Evolutionary conservation across 2,113 vertebrate genomes (phyloP).

Genomic region (Perca schrenkii): DNA sequence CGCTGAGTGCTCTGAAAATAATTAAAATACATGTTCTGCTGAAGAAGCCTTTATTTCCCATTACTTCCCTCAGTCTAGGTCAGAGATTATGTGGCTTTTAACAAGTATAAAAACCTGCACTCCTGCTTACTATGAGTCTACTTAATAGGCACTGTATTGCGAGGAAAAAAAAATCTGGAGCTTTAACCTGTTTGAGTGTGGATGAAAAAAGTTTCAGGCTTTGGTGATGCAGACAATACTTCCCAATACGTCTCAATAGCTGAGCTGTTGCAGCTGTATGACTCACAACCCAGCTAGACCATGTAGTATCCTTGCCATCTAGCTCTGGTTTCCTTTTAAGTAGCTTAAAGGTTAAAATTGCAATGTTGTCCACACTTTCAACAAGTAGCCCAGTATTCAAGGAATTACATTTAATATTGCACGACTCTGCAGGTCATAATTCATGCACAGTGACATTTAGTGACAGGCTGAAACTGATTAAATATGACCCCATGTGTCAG

Average conservation of each 20-base stretch:
- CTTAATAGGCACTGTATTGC: slow-evolving; percentile 20
- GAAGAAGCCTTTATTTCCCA: slow-evolving; percentile 43
- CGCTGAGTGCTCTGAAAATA: slow-evolving; percentile 50
- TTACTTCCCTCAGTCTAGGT: slow-evolving; percentile 20
- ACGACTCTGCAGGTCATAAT: background rate
- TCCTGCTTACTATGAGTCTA: slow-evolving; percentile 3
- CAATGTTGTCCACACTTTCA: background rate
- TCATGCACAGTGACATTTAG: background rate
- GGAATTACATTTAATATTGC: background rate
- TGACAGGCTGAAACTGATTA: slow-evolving; percentile 9
- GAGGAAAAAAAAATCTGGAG: slow-evolving; percentile 2
- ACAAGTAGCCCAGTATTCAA: background rate
- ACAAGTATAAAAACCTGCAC: slow-evolving; percentile 39
- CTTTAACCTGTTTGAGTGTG: slow-evolving; percentile 4
- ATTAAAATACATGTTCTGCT: slow-evolving; percentile 49
- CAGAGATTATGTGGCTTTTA: slow-evolving; percentile 46
- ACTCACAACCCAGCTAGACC: too few species aligned
- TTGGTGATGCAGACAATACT: too few species aligned
- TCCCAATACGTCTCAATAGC: too few species aligned
- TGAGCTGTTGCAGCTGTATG: too few species aligned
- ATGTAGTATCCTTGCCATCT: too few species aligned
- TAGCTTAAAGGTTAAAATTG: background rate
- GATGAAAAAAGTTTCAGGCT: background rate
- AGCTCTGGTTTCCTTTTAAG: too few species aligned
- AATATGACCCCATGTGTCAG: slow-evolving; percentile 6